Base-by-base conservation (phyloP, 1,140 invertebrate genomes). In the Drosophila kikkawai region DNA sequence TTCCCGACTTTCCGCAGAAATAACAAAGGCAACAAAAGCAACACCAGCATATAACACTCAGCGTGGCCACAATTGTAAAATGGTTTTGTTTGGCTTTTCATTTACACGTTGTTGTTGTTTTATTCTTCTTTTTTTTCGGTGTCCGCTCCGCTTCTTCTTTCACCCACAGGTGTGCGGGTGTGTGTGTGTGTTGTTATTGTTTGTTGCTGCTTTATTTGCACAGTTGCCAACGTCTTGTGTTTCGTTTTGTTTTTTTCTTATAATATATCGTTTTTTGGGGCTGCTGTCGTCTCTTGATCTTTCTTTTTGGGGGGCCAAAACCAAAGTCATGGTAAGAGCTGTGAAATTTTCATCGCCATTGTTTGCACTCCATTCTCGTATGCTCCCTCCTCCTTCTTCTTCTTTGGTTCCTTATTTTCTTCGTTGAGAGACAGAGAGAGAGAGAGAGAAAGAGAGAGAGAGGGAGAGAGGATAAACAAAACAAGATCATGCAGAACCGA, bases 31-130 rank as follows among this genome's bases (percentile, higher is more conserved):
- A 81, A 68, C 58, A 80, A 45, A 56, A 75, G 36, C 75, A 70
- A 58, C 67, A 39, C 48, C 75, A 82, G 60, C 37, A 73, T 56
- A 55, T 39, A 55, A 55, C 53, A 56, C 32, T 73, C 58, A 41
- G 53, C 68, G 58, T 79, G 61, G 67, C 67, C 64, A 70, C 67
- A 70, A 87, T 87, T 87, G 83, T 82, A 80, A 76, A 80, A 75
- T 79, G 77, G 51, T 80, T 83, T 83, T 86, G 79, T 85, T 84
- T 85, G 74, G 75, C 41, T 86, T 86, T 86, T 86, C 75, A 86
- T 86, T 86, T 86, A 86, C 80, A 86, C 47, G 47, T 37, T 85
- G 79, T 70, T 61, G 51, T 68, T 63, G 41, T 34, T 79, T 22
- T 80, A 76, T 60, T 70, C 60, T 59, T 39, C 36, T 45, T 48